Base-by-base conservation (phyloP, 2,888 invertebrate genomes). In the Branchellion lobata region DNA sequence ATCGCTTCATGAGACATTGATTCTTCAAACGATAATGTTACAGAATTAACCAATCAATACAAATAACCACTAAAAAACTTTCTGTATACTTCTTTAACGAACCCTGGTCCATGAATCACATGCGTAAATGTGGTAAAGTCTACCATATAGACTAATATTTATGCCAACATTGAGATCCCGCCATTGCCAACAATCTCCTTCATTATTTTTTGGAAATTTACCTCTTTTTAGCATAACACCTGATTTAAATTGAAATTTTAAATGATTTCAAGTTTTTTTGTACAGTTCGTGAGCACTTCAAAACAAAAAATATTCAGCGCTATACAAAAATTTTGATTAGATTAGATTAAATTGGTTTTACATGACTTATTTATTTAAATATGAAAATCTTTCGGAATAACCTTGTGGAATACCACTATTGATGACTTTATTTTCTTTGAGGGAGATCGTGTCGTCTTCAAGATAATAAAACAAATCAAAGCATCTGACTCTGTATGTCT, bases 81-180 rank as follows among this genome's bases (percentile, higher is more conserved):
- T n/a, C n/a, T n/a, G n/a, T n/a, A n/a, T n/a, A n/a, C n/a, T n/a
- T n/a, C n/a, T n/a, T n/a, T n/a, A n/a, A n/a, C n/a, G n/a, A n/a
- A 92, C 93, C 88, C 90, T 91, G 1, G 94, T 94, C 85, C 91
- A 95, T 29, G 90, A 86, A 87, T 95, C 94, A 85, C 94, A 94
- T 84, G 92, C 92, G 18, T 92, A 91, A 0, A 92, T 91, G 84
- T 93, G 93, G 87, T 92, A 94, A 47, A 92, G 91, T 82, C 92
- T 90, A 1, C 94, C 94, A 86, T 93, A 92, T 84, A 94, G 91
- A 81, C 91, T 90, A 53, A 94, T 89, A 85, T 94, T 93, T 83
- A 91, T 91, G 21, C 93, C 93, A 51, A 93, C 89, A 85, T 93
- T 93, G 29, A 95, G 88, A 87, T 95, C 94, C 85, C 93, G 94